Evolutionary conservation across 2,888 invertebrate genomes (phyloP), one percentile per base, ranked within the genome.

Genomic region (Chouioia cunea): DNA sequence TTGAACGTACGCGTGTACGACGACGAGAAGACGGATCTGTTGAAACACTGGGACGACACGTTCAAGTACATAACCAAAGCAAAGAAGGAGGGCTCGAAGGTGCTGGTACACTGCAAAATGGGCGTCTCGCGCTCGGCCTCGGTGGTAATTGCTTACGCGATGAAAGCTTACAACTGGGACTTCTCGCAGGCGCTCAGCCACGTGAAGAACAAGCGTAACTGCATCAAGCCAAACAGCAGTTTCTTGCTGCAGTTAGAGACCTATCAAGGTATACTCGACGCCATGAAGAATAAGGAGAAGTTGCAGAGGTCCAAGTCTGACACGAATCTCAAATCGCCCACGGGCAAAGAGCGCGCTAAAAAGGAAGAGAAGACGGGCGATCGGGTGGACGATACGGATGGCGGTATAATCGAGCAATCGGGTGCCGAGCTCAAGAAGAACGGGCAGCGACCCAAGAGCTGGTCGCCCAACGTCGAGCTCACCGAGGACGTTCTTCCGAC

Each of bases 61-160:
- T 97, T 93, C 88, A 96, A 95, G 85, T 99, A 98, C 88, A 99
- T 99, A 83, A 93, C 93, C 76, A 93, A 94, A 86, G 98, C 97
- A 65, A 92, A 92, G 85, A 92, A 93, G 79, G 93, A 93, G 81
- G 95, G 95, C 67, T 96, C 95, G 69, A 97, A 97, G 87, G 97
- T 97, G 68, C 88, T 99, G 79, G 99, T 99, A 62, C 99, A 99
- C 86, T 99, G 99, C 87, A 99, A 99, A 88, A 99, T 99, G 97
- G 99, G 99, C 23, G 96, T 99, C 73, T 98, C 97, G 85, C 90
- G 99, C 76, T 99, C 99, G 23, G 98, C 99, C 4, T 97, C 97
- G 2, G 98, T 98, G 27, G 99, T 98, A 27, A 97, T 98, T 81
- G 98, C 98, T 0, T 98, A 97, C 87, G 95, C 97, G 23, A 99